Evolutionary conservation across 2,113 vertebrate species (phyloP).

Genomic region (Siphamia tubifer): DNA sequence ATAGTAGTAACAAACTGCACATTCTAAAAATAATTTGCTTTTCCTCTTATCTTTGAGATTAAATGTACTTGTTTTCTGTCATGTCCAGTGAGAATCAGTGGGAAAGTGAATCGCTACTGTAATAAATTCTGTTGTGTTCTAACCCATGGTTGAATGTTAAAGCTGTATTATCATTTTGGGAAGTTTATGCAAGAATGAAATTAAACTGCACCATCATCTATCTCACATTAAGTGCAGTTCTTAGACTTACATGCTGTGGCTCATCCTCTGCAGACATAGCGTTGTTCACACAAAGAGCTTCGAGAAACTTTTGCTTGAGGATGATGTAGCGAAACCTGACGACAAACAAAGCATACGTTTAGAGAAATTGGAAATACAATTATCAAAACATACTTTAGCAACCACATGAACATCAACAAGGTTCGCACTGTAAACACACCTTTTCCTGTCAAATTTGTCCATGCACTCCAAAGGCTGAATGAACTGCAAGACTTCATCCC

Average conservation of each 20-base stretch:
- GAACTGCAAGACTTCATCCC: conserved; percentile 98
- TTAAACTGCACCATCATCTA: background rate
- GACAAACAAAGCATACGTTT: background rate
- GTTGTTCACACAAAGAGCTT: conserved; percentile 97
- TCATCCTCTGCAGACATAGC: conserved; percentile 96
- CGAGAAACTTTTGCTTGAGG: conserved; percentile 97
- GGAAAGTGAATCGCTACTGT: conserved; percentile 1
- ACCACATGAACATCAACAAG: too few relatives aligned
- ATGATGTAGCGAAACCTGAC: conserved; percentile 95
- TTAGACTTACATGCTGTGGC: conserved; percentile 90
- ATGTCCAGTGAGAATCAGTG: conserved; percentile 7
- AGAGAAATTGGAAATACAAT: background rate
- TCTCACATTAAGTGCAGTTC: background rate
- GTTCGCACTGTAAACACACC: conserved; percentile 66
- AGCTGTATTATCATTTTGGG: background rate
- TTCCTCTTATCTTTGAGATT: background rate
- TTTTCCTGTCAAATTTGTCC: conserved; percentile 98
- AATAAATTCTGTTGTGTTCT: background rate
- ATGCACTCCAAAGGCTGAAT: conserved; percentile 97
- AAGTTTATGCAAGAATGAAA: background rate
- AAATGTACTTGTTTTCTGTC: background rate
- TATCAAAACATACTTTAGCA: background rate
- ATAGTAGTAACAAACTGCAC: background rate
- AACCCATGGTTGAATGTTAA: background rate
- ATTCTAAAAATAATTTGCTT: background rate